These are phyloP conservation scores for Eumeta japonica DNA, from an alignment of 1,140 invertebrate species.

Conservation along the genomic window DNA sequence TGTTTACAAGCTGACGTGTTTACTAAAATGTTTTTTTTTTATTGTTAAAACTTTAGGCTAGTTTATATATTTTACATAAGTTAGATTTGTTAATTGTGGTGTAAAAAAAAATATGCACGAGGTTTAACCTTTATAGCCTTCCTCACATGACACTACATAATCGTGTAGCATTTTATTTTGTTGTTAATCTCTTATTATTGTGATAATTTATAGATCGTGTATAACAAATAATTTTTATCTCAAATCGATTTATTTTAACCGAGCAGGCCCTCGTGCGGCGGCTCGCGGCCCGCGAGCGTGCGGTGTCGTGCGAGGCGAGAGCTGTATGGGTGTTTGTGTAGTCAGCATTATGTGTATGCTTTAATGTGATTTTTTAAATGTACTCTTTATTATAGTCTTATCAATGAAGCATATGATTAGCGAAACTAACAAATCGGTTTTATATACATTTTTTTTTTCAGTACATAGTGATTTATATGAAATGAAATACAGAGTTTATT, in stretches of 20 bases:
- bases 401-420: slow-evolving; percentile 50
- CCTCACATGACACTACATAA: slow-evolving; percentile 41
- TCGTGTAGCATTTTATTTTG: slow-evolving; percentile 32
- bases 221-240: slow-evolving; percentile 2
- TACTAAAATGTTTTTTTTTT: slow-evolving; percentile 43
- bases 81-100: slow-evolving; percentile 57
- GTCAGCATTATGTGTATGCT: slow-evolving; percentile 60
- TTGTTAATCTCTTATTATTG: slow-evolving; percentile 47
- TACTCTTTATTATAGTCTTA: slow-evolving; percentile 59
- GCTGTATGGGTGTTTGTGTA: too few relatives aligned
- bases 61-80: slow-evolving; percentile 55
- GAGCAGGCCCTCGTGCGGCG: too few relatives aligned
- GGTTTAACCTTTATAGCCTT: slow-evolving; percentile 38
- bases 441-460: slow-evolving; percentile 49
- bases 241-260: slow-evolving; percentile 27
- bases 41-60: slow-evolving; percentile 59
- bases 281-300: too few relatives aligned
- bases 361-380: slow-evolving; percentile 60
- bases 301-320: too few relatives aligned
- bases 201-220: slow-evolving; percentile 28
- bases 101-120: slow-evolving; percentile 53
- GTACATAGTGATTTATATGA: slow-evolving; percentile 58
- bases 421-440: slow-evolving; percentile 56
- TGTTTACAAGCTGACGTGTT: slow-evolving; percentile 54
- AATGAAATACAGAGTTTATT: slow-evolving; percentile 59